A percentile compares a stretch with the other conserved stretches of the same genome.
These are phyloP conservation scores for Laticauda colubrina DNA, from an alignment of 2,113 vertebrate species.

Conservation along the genomic window DNA sequence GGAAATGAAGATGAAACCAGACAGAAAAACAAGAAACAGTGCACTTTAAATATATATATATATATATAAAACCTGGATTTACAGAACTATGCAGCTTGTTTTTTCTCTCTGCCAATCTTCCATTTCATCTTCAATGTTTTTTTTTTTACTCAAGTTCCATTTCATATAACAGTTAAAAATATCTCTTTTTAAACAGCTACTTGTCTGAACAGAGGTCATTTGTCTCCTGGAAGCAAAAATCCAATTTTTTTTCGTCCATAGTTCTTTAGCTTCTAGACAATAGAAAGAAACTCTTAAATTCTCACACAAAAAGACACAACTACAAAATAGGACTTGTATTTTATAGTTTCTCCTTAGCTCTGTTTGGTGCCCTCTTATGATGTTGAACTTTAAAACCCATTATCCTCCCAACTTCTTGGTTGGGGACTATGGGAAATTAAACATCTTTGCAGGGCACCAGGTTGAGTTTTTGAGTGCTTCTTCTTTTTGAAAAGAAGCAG, in stretches of 20 bases:
- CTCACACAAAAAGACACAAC: not conserved
- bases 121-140: not conserved
- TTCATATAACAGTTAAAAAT: not conserved
- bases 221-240: not conserved
- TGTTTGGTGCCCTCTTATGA: not conserved
- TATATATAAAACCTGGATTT: not conserved
- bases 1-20: not conserved
- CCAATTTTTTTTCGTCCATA: not conserved
- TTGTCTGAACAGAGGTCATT: not conserved
- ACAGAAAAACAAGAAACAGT: not conserved
- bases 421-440: not conserved
- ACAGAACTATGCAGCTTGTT: not conserved
- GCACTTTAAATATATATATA: not conserved
- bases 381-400: not conserved
- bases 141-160: not conserved
- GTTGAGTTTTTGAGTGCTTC: not conserved
- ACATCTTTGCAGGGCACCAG: not conserved
- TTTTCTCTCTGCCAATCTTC: not conserved
- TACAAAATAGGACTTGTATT: not conserved
- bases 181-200: not conserved
- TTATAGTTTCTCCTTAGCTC: not conserved
- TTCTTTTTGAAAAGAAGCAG: not conserved
- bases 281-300: not conserved
- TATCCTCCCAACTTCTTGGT: not conserved
- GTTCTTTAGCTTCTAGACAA: not conserved